A percentile compares a stretch with the other conserved stretches of the same genome.
Conservation (phyloP, 2,797 vertebrate species). For the Gouania willdenowi region DNA sequence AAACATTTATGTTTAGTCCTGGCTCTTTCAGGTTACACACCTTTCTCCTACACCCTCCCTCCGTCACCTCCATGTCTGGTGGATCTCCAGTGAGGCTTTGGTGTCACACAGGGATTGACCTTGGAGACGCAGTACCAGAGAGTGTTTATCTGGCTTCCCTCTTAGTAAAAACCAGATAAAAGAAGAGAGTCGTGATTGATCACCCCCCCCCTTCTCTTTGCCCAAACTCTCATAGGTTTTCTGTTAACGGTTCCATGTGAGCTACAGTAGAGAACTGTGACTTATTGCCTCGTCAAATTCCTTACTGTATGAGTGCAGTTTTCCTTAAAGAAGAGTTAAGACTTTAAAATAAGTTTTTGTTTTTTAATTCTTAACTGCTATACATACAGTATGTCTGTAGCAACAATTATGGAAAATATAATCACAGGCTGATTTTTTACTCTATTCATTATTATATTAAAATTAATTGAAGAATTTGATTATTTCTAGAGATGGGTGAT, state of each 20-base stretch:
- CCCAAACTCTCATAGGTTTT: conserved; percentile 34
- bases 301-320: conserved; percentile 54
- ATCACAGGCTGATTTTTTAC: no score
- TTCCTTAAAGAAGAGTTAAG: conserved; percentile 29
- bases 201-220: conserved; percentile 48
- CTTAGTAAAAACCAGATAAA: conserved; percentile 64
- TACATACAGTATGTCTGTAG: no score
- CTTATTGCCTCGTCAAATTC: conserved; percentile 63
- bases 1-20: conserved; percentile 63
- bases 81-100: conserved; percentile 47
- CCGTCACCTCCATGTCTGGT: conserved; percentile 45
- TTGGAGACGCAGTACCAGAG: conserved; percentile 41
- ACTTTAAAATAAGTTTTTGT: conserved; percentile 16
- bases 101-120: conserved; percentile 61
- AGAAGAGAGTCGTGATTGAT: conserved; percentile 56
- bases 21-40: conserved; percentile 15
- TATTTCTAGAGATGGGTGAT: no score
- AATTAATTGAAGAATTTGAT: no score
- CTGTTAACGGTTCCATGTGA: conserved; percentile 53
- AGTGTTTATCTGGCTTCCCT: conserved; percentile 67
- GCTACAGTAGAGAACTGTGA: conserved; percentile 55
- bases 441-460: no score
- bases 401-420: no score
- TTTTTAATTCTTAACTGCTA: no score
- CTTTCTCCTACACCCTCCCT: conserved; percentile 9